Conservation (phyloP, 2,797 vertebrate genomes). For the Cossypha heuglini region DNA sequence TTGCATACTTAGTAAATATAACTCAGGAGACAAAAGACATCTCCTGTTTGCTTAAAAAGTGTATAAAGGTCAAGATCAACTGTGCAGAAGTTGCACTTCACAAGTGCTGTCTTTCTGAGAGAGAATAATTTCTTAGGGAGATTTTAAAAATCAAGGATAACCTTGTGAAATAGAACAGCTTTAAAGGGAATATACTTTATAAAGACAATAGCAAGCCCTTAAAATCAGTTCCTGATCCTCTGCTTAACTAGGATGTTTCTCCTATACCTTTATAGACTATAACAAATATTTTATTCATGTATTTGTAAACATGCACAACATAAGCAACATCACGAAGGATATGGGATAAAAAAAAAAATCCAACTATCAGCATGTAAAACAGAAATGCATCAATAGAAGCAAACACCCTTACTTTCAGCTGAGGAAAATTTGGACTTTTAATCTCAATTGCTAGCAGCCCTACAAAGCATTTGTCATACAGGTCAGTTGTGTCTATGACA, state of each 20-base stretch:
- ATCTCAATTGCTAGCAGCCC: not conserved
- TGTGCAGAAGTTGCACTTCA: not conserved
- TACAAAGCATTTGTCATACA: not conserved
- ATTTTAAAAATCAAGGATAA: not conserved
- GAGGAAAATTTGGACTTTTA: not conserved
- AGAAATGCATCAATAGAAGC: not conserved
- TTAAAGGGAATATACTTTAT: not conserved
- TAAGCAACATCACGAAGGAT: not conserved
- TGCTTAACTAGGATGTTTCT: not conserved
- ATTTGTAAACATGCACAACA: not conserved
- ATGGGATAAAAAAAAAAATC: not conserved
- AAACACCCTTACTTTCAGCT: not conserved
- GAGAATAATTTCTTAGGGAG: not conserved
- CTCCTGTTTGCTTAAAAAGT: not conserved
- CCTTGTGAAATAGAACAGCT: not conserved
- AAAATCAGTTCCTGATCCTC: not conserved
- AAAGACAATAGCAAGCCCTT: not conserved
- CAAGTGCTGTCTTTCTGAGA: not conserved
- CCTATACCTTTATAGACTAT: not conserved
- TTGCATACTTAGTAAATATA: not conserved
- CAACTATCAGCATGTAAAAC: rapidly evolving
- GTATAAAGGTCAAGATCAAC: not conserved
- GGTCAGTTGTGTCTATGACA: not conserved
- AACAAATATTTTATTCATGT: not conserved
- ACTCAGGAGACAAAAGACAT: not conserved